Evolutionary conservation across 2,797 vertebrate genomes (phyloP), one percentile per base, ranked within the genome.

Genomic region (Oreochromis grahami): DNA sequence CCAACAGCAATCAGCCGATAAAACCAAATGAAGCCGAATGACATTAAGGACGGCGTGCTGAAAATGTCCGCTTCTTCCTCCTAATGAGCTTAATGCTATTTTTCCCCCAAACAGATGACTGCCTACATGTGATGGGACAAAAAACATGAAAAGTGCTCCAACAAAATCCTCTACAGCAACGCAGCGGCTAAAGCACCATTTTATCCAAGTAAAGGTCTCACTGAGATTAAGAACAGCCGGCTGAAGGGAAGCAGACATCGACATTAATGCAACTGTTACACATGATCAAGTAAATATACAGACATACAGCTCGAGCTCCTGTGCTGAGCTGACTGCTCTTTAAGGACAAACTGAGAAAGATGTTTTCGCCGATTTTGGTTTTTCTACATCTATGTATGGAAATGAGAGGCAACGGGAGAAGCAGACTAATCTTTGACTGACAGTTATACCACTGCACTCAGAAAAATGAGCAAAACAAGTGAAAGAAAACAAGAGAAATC

Each of bases 161-260:
- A 68, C 21, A 43, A 43, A 43, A 26, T 43, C 13, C 14, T 13
- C 34, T 8, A 45, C 38, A 60, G 8, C 14, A 11, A 43, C 41
- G 60, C 63, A 68, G n/a, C n/a, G 2, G 12, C 8, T 68, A 68
- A 12, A 48, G 41, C 41, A 12, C 14, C 68, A 0, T 17, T 45
- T 70, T 45, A 72, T 72, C 68, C 68, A 72, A 11, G 41, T 26
- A 4, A 24, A 5, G 15, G 26, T 48, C 15, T 72, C 0, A 7
- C 24, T 48, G 68, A 29, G 68, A 45, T 11, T 8, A 70, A 5
- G 11, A 32, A 70, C 1, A 45, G 21, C 65, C 13, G 8, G 38
- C 21, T 5, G 14, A 45, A 3, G 14, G 24, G 41, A 17, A 45
- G 24, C 68, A 29, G 24, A 48, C 3, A 14, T 0, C 7, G 2